phyloP scores from a whole-genome alignment of 2,113 vertebrate species.

The Elephantulus edwardii region DNA sequence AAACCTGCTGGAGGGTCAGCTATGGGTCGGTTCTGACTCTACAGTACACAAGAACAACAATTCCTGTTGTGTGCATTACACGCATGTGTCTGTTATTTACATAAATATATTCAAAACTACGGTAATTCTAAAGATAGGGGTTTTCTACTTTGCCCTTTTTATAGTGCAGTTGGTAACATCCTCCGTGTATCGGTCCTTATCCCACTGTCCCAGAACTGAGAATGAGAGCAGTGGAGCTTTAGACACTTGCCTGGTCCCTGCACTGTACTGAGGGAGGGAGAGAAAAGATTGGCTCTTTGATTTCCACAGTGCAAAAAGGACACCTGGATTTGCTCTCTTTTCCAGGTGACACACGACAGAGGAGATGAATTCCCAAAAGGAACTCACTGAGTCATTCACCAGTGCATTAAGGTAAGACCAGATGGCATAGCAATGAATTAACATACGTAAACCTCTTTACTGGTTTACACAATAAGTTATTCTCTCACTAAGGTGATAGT shows the following conservation, averaged over 20 bases:
- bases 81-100: not conserved
- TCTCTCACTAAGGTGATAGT: not conserved
- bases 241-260: not conserved
- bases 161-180: not conserved
- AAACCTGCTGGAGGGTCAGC: too few relatives aligned
- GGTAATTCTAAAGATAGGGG: not conserved
- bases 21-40: too few relatives aligned
- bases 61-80: not conserved
- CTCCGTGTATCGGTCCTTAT: not conserved
- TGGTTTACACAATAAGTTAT: conserved; percentile 20
- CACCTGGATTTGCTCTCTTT: not conserved
- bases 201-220: not conserved
- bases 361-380: conserved; percentile 40
- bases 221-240: not conserved
- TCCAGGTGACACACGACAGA: not conserved
- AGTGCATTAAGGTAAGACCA: conserved; percentile 30
- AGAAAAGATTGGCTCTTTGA: not conserved
- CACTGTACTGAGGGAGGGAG: not conserved
- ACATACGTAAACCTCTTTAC: conserved; percentile 2
- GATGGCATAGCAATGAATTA: not conserved
- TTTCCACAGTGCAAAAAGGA: not conserved
- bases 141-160: not conserved
- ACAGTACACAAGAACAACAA: too few relatives aligned
- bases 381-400: not conserved
- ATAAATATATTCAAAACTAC: not conserved